Evolutionary conservation across 2,797 vertebrate species (phyloP).

Genomic region (Hippopotamyrus pictus): DNA sequence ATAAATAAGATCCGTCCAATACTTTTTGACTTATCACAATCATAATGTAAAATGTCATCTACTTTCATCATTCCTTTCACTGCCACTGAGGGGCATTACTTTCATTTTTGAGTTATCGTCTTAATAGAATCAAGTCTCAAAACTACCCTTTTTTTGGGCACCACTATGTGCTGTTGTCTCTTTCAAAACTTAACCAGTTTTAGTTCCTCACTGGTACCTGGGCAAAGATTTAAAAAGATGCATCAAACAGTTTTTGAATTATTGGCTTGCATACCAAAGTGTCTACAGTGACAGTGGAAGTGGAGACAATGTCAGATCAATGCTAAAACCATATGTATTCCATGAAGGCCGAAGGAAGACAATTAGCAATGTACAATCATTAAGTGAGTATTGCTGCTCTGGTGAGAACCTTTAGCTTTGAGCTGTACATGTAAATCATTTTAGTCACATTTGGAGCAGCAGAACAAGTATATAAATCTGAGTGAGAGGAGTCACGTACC

Average conservation of each 20-base stretch:
- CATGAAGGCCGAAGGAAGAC: not conserved
- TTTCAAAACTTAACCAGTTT: not conserved
- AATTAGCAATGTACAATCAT: not conserved
- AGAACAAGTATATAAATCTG: not conserved
- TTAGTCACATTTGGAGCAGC: not conserved
- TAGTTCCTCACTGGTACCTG: not conserved
- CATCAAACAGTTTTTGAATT: not conserved
- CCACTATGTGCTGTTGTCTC: not conserved
- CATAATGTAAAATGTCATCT: not conserved
- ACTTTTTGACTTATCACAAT: not conserved
- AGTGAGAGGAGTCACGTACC: conserved; percentile 30
- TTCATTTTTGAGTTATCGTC: not conserved
- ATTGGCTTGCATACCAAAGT: not conserved
- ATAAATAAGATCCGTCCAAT: not conserved
- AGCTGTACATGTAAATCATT: not conserved
- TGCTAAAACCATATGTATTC: not conserved
- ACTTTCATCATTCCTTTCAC: not conserved
- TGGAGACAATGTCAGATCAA: not conserved
- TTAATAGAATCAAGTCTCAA: not conserved
- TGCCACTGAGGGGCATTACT: not conserved
- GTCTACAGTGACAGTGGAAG: not conserved
- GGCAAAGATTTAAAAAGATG: not conserved
- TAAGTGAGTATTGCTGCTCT: not conserved
- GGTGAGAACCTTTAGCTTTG: not conserved
- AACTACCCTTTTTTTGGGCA: not conserved